A percentile compares a stretch with the other conserved stretches of the same genome.
These are phyloP conservation scores for Steinernema hermaphroditum DNA, from an alignment of 2,888 invertebrate species.

Conservation along the genomic window DNA sequence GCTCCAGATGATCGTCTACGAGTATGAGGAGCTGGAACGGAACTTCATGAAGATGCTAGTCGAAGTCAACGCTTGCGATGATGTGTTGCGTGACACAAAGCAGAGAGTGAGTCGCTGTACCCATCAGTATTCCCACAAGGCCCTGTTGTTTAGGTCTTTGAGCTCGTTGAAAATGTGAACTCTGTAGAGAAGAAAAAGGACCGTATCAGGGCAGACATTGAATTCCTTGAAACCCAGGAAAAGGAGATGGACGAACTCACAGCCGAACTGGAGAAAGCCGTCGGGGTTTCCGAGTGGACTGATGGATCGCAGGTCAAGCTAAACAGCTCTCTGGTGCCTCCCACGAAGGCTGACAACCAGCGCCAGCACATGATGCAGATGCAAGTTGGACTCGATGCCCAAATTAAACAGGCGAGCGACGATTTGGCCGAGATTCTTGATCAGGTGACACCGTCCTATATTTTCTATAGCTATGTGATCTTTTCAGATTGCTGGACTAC, in stretches of 20 bases:
- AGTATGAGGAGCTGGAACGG: not conserved
- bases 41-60: not conserved
- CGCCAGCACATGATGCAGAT: not conserved
- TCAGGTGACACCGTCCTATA: not conserved
- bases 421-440: not conserved
- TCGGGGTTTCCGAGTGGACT: slow-evolving; percentile 5
- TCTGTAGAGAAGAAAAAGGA: not conserved
- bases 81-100: not conserved
- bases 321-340: not conserved
- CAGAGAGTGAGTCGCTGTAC: not conserved
- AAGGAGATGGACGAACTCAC: not conserved
- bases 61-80: slow-evolving; percentile 1
- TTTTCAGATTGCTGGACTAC: not conserved
- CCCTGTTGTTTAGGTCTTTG: not conserved
- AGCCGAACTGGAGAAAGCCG: slow-evolving; percentile 1
- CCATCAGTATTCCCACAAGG: too few species aligned
- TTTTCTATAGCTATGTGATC: not conserved
- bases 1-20: not conserved
- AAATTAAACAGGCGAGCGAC: not conserved
- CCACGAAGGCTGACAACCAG: not conserved
- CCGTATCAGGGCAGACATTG: too few species aligned
- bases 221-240: not conserved
- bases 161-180: not conserved
- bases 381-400: not conserved
- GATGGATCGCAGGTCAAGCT: slow-evolving; percentile 9